Evolutionary conservation across 2,888 invertebrate species (phyloP), one percentile per base, ranked within the genome.

Genomic region (Arctia plantaginis): DNA sequence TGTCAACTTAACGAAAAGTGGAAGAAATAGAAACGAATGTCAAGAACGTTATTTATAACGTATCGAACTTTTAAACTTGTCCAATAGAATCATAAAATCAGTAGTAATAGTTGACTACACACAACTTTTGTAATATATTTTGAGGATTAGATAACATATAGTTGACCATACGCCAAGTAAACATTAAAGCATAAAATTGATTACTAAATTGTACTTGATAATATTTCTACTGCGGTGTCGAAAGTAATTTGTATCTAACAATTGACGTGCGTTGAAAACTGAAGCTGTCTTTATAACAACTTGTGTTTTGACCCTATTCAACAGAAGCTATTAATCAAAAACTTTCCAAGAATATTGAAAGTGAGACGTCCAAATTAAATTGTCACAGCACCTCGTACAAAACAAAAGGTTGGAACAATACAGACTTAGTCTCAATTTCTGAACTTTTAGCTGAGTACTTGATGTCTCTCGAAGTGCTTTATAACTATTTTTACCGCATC

Each of bases 291-390:
- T 72, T 23, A 51, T 70, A 69, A 74, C 70, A 51, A 44, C 18
- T n/a, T 68, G 69, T 71, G 64, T 71, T 73, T 75, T 39, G n/a
- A 74, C 27, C 77, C 64, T 30, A 75, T 70, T 80, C 68, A 73
- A 66, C 27, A 27, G 65, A 62, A 51, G 76, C 76, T 77, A 84
- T 83, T 82, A 78, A 84, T 84, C 85, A 80, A 33, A 80, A 83
- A 84, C 76, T 83, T 83, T 33, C 33, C 30, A 44, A 71, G 77
- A 76, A 82, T 71, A 79, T 69, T 76, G 81, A 76, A 74, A 72
- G 66, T 66, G 68, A 75, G 69, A 70, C 62, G 77, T 44, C 64
- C 71, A 82, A 84, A 83, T 84, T 84, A 82, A 83, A 84, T 83
- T 79, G 73, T 80, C 72, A 83, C 75, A 77, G 78, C 74, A 82